Conservation (phyloP, 2,888 invertebrate genomes). For the Julus scanicus region DNA sequence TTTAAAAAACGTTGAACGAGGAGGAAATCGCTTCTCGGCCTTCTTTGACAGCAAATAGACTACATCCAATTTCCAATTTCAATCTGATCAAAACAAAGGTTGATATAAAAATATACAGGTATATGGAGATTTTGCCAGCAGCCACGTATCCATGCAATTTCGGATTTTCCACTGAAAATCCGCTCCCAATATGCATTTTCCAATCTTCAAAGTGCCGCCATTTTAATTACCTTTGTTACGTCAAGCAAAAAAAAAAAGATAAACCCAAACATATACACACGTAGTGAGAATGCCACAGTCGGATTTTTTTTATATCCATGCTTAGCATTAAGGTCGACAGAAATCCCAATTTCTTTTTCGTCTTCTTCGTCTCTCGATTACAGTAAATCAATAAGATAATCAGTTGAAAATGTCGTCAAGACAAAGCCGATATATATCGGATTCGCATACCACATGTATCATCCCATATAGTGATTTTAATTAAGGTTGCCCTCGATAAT, state of each 20-base stretch:
- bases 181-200: neutral
- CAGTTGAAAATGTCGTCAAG: neutral
- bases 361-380: constrained; percentile 12
- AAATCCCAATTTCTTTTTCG: neutral
- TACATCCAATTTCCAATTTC: neutral
- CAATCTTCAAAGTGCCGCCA: neutral
- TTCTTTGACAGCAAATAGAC: neutral
- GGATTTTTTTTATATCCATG: neutral
- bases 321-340: neutral
- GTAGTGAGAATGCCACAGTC: neutral
- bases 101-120: neutral
- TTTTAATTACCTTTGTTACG: neutral
- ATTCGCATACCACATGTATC: neutral
- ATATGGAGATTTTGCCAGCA: neutral
- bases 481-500: neutral
- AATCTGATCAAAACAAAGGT: neutral
- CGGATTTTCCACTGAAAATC: neutral
- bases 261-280: too few relatives aligned
- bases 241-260: neutral
- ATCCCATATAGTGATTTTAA: neutral
- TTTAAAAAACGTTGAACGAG: neutral
- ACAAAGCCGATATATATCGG: constrained; percentile 25
- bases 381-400: constrained; percentile 33
- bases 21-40: neutral
- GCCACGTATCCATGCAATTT: neutral